Evolutionary conservation across 1,140 invertebrate genomes (phyloP), one percentile per base, ranked within the genome.

Genomic region (Micrasema longulum): DNA sequence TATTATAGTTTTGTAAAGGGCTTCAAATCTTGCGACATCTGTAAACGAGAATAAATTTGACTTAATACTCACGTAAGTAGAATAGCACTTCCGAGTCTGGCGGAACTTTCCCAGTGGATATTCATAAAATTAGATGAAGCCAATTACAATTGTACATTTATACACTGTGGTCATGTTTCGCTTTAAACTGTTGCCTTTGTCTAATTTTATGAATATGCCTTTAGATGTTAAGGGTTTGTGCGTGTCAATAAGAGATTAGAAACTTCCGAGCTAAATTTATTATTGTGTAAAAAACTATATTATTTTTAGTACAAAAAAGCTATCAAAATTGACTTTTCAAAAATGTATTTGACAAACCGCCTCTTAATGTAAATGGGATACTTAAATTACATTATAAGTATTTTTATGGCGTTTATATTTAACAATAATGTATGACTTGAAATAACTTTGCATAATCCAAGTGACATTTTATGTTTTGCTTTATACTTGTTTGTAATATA

Each of bases 51-150:
- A 71, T 52, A 57, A 57, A 55, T 68, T 75, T 75, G 69, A 70
- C 50, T 71, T 65, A 75, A 75, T 75, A 75, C 74, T 75, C 74
- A 72, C 68, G 50, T 75, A 71, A 53, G 26, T 75, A 75, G 73
- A 66, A 45, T 75, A 75, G 73, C 69, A 47, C 31, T 75, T 71
- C 63, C 18, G 43, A 72, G 18, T 23, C 68, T 45, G 36, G 26
- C 7, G 26, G 26, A 31, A 7, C 26, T 70, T 43, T 70, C 55
- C 57, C 20, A 52, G 31, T 52, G 67, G 36, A 69, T 60, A 45
- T 69, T 69, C 67, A 60, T 69, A 69, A 69, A 69, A 69, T 22
- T 60, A 38, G 67, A 62, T 69, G 26, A 68, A 26, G 66, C 31
- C 22, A 60, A 60, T 36, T 38, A n/a, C 5, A 60, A 60, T 12